Evolutionary conservation across 2,888 invertebrate genomes (phyloP).

Genomic region (Ormyrus nitidulus): DNA sequence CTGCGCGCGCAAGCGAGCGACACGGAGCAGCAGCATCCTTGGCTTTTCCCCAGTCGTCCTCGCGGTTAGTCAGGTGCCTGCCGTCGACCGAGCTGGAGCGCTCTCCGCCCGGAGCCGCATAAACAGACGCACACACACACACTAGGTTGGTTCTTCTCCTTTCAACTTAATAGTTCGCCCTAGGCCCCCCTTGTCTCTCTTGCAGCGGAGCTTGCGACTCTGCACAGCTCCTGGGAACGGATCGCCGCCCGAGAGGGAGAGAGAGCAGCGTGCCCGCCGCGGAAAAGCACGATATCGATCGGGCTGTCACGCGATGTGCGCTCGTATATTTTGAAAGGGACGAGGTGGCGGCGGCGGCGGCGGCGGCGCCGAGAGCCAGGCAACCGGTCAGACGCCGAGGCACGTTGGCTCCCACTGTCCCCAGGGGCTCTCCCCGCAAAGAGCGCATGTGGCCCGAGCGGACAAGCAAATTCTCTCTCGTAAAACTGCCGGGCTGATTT

Average conservation of each 20-base stretch:
- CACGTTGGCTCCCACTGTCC: conserved; percentile 62
- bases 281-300: conserved; percentile 58
- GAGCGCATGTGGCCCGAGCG: too few relatives aligned
- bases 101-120: not conserved
- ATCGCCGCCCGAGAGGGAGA: conserved; percentile 5
- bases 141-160: conserved; percentile 19
- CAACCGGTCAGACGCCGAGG: conserved; percentile 69
- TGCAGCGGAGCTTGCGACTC: not conserved
- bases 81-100: conserved; percentile 66
- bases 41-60: conserved; percentile 62
- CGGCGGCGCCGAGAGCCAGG: conserved; percentile 64
- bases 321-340: conserved; percentile 58
- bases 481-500: too few relatives aligned
- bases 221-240: not conserved
- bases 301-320: conserved; percentile 59
- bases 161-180: not conserved
- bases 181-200: not conserved
- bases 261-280: conserved; percentile 2
- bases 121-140: not conserved
- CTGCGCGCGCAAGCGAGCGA: not conserved
- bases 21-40: conserved; percentile 6
- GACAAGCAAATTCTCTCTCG: too few relatives aligned
- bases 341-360: conserved; percentile 2
- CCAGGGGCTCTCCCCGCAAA: conserved; percentile 24
- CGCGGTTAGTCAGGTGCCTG: conserved; percentile 69